These are phyloP conservation scores for Leptobrachium leishanense DNA, from an alignment of 2,113 vertebrate species.

Conservation along the genomic window DNA sequence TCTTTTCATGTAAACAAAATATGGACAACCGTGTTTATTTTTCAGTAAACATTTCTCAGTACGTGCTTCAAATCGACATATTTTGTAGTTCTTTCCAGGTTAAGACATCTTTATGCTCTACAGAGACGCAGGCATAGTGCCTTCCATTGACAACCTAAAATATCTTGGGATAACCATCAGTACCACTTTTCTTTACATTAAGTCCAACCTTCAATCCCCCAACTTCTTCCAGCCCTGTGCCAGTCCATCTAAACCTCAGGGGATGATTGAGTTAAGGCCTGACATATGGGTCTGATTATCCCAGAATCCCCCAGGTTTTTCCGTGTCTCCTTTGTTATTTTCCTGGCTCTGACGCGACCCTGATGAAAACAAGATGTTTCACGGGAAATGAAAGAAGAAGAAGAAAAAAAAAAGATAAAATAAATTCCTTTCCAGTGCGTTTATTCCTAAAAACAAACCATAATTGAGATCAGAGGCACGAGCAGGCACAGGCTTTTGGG, in stretches of 20 bases:
- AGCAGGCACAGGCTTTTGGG: slow-evolving; percentile 54
- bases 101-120: not conserved
- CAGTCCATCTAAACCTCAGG: slow-evolving; percentile 47
- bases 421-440: slow-evolving; percentile 51
- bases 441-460: slow-evolving; percentile 51
- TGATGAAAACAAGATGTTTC: slow-evolving; percentile 58
- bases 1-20: slow-evolving; percentile 2
- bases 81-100: not conserved
- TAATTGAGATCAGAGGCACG: slow-evolving; percentile 67
- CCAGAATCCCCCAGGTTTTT: slow-evolving; percentile 55
- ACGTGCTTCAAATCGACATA: not conserved
- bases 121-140: not conserved
- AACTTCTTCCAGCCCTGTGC: slow-evolving; percentile 16
- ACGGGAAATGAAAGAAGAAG: slow-evolving; percentile 53
- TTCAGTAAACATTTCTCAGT: not conserved
- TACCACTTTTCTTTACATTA: not conserved
- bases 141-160: not conserved
- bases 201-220: slow-evolving; percentile 30
- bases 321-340: slow-evolving; percentile 54
- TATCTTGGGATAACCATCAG: not conserved
- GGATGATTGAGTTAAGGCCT: slow-evolving; percentile 56
- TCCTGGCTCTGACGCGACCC: slow-evolving; percentile 55
- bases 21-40: not conserved
- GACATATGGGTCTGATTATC: slow-evolving; percentile 55
- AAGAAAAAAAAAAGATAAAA: slow-evolving; percentile 49